A percentile compares a stretch with the other conserved stretches of the same genome.
Conservation (phyloP, 1,140 invertebrate genomes). For the Meloidogyne floridensis region DNA sequence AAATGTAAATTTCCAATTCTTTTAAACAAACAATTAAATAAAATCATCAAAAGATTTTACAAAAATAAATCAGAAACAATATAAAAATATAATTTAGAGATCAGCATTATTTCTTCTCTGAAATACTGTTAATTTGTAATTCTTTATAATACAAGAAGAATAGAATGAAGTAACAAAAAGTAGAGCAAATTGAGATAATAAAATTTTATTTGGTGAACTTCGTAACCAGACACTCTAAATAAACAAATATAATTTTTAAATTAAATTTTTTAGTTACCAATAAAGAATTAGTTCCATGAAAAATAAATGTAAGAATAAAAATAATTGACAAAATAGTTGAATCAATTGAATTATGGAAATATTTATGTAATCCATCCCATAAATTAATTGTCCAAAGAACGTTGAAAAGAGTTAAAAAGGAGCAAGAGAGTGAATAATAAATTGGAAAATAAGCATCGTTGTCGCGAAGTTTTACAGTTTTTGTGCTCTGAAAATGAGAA, state of each 20-base stretch:
- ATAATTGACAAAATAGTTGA: not conserved
- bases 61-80: not conserved
- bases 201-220: not conserved
- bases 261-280: conserved; percentile 14
- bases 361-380: conserved; percentile 52
- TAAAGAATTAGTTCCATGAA: conserved; percentile 14
- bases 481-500: not conserved
- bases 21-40: no score
- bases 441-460: conserved; percentile 45
- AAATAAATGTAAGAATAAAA: not conserved
- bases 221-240: conserved; percentile 18
- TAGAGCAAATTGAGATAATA: not conserved
- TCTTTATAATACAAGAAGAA: not conserved
- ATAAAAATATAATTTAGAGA: not conserved
- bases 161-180: conserved; percentile 3
- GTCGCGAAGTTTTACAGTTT: not conserved
- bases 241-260: not conserved
- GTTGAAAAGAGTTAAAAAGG: conserved; percentile 43
- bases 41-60: no score
- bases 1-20: no score
- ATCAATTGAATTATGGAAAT: conserved; percentile 26
- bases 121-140: not conserved
- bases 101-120: not conserved
- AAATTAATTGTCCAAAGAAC: conserved; percentile 47
- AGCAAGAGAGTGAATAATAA: conserved; percentile 44